These are phyloP conservation scores for Pelobates fuscus DNA, from an alignment of 2,113 vertebrate species.

Conservation along the genomic window DNA sequence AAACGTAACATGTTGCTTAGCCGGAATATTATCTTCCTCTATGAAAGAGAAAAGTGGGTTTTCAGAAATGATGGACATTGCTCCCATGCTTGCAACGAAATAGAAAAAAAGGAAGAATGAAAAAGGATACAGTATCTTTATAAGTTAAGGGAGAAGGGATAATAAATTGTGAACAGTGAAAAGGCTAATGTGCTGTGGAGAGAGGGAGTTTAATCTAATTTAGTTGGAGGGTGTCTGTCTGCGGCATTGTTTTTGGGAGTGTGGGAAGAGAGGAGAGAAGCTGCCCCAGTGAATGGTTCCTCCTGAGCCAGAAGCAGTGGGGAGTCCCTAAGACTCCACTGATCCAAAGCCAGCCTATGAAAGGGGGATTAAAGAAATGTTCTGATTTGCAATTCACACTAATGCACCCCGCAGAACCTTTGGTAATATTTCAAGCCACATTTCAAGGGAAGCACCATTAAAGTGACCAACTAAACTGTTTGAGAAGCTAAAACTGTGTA, in stretches of 20 bases:
- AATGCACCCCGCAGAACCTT: constrained; percentile 87
- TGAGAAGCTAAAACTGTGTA: neutral
- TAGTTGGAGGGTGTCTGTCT: constrained; percentile 86
- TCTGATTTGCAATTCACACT: constrained; percentile 97
- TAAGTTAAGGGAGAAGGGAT: constrained; percentile 61
- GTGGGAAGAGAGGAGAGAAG: constrained; percentile 94
- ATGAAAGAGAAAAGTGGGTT: too few species aligned
- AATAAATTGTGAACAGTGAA: constrained; percentile 84
- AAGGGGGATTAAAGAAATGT: constrained; percentile 94
- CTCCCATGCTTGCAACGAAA: constrained; percentile 1
- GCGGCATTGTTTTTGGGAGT: constrained; percentile 84
- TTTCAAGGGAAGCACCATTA: constrained; percentile 70
- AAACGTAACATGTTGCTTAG: neutral
- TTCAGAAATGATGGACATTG: too few species aligned
- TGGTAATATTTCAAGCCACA: constrained; percentile 87
- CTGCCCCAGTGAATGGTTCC: constrained; percentile 84
- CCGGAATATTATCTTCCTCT: neutral
- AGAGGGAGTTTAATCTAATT: constrained; percentile 99
- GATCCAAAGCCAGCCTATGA: constrained; percentile 91
- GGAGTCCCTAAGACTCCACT: constrained; percentile 86
- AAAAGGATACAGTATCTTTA: constrained; percentile 69
- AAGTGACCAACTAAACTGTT: constrained; percentile 55
- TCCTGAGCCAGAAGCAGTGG: constrained; percentile 94
- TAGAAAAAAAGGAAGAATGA: constrained; percentile 39
- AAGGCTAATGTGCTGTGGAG: constrained; percentile 85